A percentile compares a stretch with the other conserved stretches of the same genome.
phyloP scores from a whole-genome alignment of 92 coral and sea anemone species.

The Phenganax stokvisi region DNA sequence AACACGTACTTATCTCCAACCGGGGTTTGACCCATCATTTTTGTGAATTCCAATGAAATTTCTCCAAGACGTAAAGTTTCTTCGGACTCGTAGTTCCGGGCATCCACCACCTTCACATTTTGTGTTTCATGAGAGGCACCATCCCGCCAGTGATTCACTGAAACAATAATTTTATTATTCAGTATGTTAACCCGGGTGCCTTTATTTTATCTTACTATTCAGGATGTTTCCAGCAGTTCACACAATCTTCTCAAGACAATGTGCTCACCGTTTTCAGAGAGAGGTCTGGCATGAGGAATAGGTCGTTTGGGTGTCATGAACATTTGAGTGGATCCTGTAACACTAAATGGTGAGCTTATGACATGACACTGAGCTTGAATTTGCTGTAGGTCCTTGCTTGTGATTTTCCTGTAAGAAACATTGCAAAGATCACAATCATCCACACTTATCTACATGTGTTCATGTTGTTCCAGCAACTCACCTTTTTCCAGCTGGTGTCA shows the following conservation, averaged over 20 bases:
- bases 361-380: slow-evolving; percentile 36
- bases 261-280: slow-evolving; percentile 71
- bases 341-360: slow-evolving; percentile 77
- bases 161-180: not conserved
- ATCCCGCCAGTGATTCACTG: slow-evolving; percentile 61
- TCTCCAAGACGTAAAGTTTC: slow-evolving; percentile 27
- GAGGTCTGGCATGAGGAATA: slow-evolving; percentile 65
- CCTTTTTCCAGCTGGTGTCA: slow-evolving; percentile 37
- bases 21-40: slow-evolving; percentile 33
- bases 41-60: slow-evolving; percentile 34
- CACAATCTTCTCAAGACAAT: not conserved
- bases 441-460: no score
- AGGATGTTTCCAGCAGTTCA: not conserved
- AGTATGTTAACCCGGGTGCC: no score
- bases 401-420: slow-evolving; percentile 34
- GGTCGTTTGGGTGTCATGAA: slow-evolving; percentile 86
- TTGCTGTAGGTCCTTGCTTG: slow-evolving; percentile 22
- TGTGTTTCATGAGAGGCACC: slow-evolving; percentile 66
- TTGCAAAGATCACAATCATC: no score
- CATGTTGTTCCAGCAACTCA: not conserved
- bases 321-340: slow-evolving; percentile 91
- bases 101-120: slow-evolving; percentile 87
- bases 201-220: not conserved
- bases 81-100: slow-evolving; percentile 54
- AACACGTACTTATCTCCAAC: slow-evolving; percentile 42